Evolutionary conservation across 2,888 invertebrate species (phyloP).

Genomic region (Copidosoma aretas): DNA sequence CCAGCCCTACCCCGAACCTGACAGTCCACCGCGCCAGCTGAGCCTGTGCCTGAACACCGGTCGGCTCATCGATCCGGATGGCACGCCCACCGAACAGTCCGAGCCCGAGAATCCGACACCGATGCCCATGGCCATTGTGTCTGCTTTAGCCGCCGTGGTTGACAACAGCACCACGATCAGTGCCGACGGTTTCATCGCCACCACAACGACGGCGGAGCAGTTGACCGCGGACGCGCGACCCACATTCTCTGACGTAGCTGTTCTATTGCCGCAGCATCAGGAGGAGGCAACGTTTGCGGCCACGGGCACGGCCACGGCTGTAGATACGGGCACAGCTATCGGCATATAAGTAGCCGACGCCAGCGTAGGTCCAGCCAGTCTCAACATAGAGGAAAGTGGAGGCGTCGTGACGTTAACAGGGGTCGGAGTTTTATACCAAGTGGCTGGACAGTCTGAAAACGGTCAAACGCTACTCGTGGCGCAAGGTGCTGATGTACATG

Average conservation of each 20-base stretch:
- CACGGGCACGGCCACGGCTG: too few species aligned
- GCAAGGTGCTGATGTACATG: too few species aligned
- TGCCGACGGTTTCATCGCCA: too few species aligned
- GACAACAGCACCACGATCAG: conserved; percentile 14
- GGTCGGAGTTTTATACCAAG: too few species aligned
- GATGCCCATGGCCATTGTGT: too few species aligned
- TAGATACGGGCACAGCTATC: too few species aligned
- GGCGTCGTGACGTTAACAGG: too few species aligned
- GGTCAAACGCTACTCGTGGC: too few species aligned
- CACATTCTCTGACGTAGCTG: neutral
- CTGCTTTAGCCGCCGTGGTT: conserved; percentile 9
- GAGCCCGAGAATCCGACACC: too few species aligned
- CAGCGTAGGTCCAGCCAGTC: conserved; percentile 43
- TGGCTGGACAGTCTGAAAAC: conserved; percentile 80
- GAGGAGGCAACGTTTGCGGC: conserved; percentile 5
- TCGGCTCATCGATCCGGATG: conserved; percentile 58
- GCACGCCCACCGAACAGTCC: too few species aligned
- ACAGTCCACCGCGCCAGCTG: conserved; percentile 72
- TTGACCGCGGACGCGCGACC: neutral
- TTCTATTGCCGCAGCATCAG: too few species aligned
- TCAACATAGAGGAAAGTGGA: too few species aligned
- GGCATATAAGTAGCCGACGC: conserved; percentile 28
- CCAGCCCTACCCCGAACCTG: conserved; percentile 64
- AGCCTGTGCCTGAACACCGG: conserved; percentile 77
- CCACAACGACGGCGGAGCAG: neutral